Evolutionary conservation across 2,797 vertebrate genomes (phyloP), one percentile per base, ranked within the genome.

Genomic region (Poecilia gillii): DNA sequence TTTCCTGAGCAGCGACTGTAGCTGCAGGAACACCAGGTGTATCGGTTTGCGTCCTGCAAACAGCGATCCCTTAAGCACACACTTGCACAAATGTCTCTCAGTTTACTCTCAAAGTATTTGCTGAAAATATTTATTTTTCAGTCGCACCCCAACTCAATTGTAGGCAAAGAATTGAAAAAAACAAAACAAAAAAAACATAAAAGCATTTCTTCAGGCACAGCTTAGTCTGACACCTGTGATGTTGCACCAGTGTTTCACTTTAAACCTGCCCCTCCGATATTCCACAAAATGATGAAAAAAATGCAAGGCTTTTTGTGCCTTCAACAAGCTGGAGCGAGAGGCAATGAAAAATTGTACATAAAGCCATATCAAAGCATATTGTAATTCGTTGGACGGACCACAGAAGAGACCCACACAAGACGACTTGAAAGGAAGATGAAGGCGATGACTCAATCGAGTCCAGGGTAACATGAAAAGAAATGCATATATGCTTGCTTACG

Each of bases 401-500:
- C 84, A 87, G 77, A 80, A 85, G 74, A 87, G 82, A 83, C 87
- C 84, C 88, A 91, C 90, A 89, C 85, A 90, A 87, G 80, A 84
- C 71, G 79, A 86, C 85, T 89, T 92, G 80, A 92, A 92, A 92
- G 85, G 77, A 83, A 93, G 89, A 93, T 90, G 85, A 89, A 91
- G 91, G 87, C 84, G 85, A 92, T 91, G 92, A 93, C 85, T 94
- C 91, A 91, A 90, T 92, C 74, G 25, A 82, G 83, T 85, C 82
- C 53, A 39, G 70, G 72, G 70, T 84, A 81, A 89, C 84, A 88
- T 87, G 83, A 88, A 93, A 87, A 90, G 74, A 81, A 82, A 73
- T 72, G 75, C 83, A 73, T 85, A 80, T 74, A 82, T 64, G 73
- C 33, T 72, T 64, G 73, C 33, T 72, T 62, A 85, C 53, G 79